Evolutionary conservation across 2,888 invertebrate genomes (phyloP), one percentile per base, ranked within the genome.

Genomic region (Latrodectus elegans): DNA sequence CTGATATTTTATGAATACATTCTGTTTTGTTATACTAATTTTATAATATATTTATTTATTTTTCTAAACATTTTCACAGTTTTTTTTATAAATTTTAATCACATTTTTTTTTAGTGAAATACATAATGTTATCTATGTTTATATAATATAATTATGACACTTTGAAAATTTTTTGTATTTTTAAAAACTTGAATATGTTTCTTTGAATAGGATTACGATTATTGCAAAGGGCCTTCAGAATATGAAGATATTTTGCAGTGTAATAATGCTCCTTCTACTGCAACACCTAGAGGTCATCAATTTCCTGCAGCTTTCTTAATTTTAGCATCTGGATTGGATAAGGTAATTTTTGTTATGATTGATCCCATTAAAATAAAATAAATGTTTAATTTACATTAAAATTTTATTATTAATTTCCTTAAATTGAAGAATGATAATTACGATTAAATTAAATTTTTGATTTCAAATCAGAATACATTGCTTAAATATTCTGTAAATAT

Each of bases 281-380:
- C 94, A 89, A 94, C 95, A 72, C 93, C 95, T 15, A 94, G 98
- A 90, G 98, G 98, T 15, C 97, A 97, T 92, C 96, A 96, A 93
- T 94, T 94, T 84, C 97, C 98, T 0, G 95, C 95, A 53, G 98
- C 96, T 38, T 98, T 98, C 93, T 94, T 99, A 91, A 95, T 97
- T 91, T 93, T 95, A 92, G 95, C 95, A 49, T 95, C 97, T 15
- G 97, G 96, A 3, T 93, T 98, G 90, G 95, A 96, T 91, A 94
- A 95, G 93, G 94, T 94, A 91, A 84, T 17, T 11, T 52, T 22
- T 11, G 38, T 22, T 64, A 4, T 22, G 17, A 12, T 17, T 75
- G 8, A 55, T 11, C 9, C 2, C 14, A n/a, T 22, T 55, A 1
- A 55, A 38, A 71, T 9, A 14, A 68, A 12, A 4, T 15, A 17